Evolutionary conservation across 2,797 vertebrate genomes (phyloP), one percentile per base, ranked within the genome.

Genomic region (Picus viridis): DNA sequence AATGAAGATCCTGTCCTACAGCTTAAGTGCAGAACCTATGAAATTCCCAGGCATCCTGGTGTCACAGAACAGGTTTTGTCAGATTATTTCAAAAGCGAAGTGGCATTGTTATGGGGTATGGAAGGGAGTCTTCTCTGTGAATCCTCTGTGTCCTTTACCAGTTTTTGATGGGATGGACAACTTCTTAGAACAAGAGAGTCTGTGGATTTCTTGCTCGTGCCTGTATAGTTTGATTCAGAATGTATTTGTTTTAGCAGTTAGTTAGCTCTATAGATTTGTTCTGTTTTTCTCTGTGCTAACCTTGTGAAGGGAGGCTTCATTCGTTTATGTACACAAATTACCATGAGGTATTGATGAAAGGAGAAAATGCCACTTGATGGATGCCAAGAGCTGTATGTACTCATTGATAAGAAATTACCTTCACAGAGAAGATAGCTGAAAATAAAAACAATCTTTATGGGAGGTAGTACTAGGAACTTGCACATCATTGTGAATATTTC

Each of bases 21-120:
- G 94, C 98, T 99, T 9, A 99, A 99, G 94, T 99, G 99, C 98
- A 98, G 99, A 89, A 99, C 99, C 13, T 99, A 99, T 34, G 99
- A 99, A 96, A 99, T 99, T 96, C 99, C 99, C 39, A 98, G 99
- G 13, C 99, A 99, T 86, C 98, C 98, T 30, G 99, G 99, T 54
- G 98, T 99, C 74, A 99, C 98, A 3, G 99, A 99, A 96, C 99
- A 99, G 99, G 99, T 99, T 95, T 89, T 89, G 87, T 93, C 86
- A 96, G 77, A 95, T 95, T 89, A 73, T 94, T 96, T 95, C 87
- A 87, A 69, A 83, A 91, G 27, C 16, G 10, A 70, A 85, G 70
- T 86, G 82, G n/a, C 78, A 70, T 61, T 91, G 64, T 92, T 95
- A 45, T 26, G 72, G 58, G 74, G 69, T 83, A 85, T 84, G 81